Evolutionary conservation across 2,888 invertebrate species (phyloP), one percentile per base, ranked within the genome.

Genomic region (Xanthia togata): DNA sequence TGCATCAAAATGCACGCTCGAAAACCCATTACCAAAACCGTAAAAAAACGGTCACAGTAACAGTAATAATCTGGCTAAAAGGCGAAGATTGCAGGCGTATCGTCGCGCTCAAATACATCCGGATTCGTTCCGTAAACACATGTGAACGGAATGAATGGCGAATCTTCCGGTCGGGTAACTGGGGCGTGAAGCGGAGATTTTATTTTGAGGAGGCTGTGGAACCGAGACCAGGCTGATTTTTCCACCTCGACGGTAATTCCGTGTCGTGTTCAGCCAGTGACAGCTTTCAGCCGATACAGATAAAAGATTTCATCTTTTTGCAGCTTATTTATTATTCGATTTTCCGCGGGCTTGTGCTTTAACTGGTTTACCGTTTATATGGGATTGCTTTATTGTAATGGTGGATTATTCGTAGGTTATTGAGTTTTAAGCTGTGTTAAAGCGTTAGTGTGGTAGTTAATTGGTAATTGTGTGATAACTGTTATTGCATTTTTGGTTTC

Each of bases 141-240:
- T 91, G 88, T 88, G 90, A 89, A 85, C 87, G 83, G 90, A 91
- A 92, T 92, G 91, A 92, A 93, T 92, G 89, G 90, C 73, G 89
- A 91, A 92, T 92, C 92, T 92, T 90, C 88, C 90, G 88, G 88
- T 75, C 79, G 86, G 87, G 86, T 89, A 92, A 95, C 92, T 94
- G 92, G 93, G 89, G 93, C 93, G 92, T 92, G 89, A 92, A 92
- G 88, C 92, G 82, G 89, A 93, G 92, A 93, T 94, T 93, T 90
- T 92, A 93, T 94, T 93, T 91, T 87, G 90, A 90, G 86, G 85
- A 92, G 88, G 87, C 89, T 89, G 89, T 88, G 87, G 81, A 55
- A 71, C 86, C 74, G 89, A 90, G 90, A 90, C 90, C 90, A 90
- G 89, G 87, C 89, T 82, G 89, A 90, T 92, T 87, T 93, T 93